phyloP scores from a whole-genome alignment of 37 sponge, comb jelly and placozoan species.

The Cladorhizidae sp. region DNA sequence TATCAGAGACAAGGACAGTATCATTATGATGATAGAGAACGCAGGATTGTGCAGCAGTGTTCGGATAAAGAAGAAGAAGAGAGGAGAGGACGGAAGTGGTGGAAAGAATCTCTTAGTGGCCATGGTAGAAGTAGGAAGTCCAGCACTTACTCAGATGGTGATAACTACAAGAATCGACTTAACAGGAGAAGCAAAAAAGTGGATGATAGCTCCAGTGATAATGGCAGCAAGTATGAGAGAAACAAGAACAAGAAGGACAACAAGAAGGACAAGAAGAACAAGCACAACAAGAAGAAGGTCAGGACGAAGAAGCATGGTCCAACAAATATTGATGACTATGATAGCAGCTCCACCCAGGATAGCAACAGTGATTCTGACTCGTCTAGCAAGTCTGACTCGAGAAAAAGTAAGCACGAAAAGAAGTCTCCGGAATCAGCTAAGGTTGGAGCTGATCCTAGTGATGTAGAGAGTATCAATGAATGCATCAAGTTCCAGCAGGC shows the following conservation, averaged over 20 bases:
- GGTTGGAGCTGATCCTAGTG: slow-evolving; percentile 34
- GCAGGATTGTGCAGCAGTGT: slow-evolving; percentile 24
- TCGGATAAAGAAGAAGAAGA: neutral
- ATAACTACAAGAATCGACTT: neutral
- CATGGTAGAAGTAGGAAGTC: slow-evolving; percentile 9
- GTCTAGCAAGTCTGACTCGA: slow-evolving; percentile 5
- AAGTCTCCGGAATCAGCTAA: slow-evolving; percentile 7
- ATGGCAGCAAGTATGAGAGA: slow-evolving; percentile 13
- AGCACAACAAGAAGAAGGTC: neutral
- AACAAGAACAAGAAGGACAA: slow-evolving; percentile 13
- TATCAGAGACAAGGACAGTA: neutral
- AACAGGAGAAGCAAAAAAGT: neutral
- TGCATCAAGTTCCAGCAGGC: slow-evolving; percentile 62
- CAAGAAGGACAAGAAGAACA: neutral
- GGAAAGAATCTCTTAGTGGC: neutral
- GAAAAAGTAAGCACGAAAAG: slow-evolving; percentile 25
- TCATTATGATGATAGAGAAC: slow-evolving; percentile 16
- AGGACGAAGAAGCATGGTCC: slow-evolving; percentile 25
- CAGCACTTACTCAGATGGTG: slow-evolving; percentile 31
- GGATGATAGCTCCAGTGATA: slow-evolving; percentile 15
- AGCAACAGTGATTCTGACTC: slow-evolving; percentile 1
- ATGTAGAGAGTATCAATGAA: slow-evolving; percentile 24
- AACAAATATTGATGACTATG: slow-evolving; percentile 66
- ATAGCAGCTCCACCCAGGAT: slow-evolving; percentile 20
- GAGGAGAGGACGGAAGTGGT: slow-evolving; percentile 1